Evolutionary conservation across 2,888 invertebrate genomes (phyloP), one percentile per base, ranked within the genome.

Genomic region (Netelia virgata): DNA sequence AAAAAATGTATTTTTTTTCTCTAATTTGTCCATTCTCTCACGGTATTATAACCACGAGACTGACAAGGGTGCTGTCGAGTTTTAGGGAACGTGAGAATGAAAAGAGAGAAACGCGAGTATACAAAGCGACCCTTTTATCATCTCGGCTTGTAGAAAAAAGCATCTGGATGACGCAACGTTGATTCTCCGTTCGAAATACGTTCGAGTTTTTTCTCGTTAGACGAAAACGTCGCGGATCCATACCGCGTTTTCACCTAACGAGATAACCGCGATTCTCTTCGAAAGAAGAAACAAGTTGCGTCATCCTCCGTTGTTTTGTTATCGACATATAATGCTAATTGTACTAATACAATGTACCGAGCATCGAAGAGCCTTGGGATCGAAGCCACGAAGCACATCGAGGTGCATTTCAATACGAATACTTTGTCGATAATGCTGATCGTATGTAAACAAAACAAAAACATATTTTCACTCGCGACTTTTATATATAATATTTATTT

Each of bases 291-390:
- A 28, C 28, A 28, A 28, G 28, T 28, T 28, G 28, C 28, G 28
- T 28, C 28, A 28, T 28, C 5, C 28, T 28, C 5, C 28, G 28
- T 28, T 28, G 28, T 28, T 28, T 28, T 28, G 28, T 28, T 28
- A 28, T 64, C 55, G 57, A 43, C 41, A n/a, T 59, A 68, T 28
- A 57, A 76, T 47, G 76, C 57, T 68, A 76, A 76, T 59, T 68
- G 59, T 6, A 66, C 57, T 47, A 57, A 76, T 68, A 20, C 23
- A 28, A 47, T 16, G 68, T 76, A 20, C 43, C 47, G 66, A 64
- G 66, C 23, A 43, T 43, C 43, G 68, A 68, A 43, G 57, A 28
- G 57, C 11, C 57, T 43, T 43, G 57, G 11, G 23, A 23, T 57
- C 16, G 16, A 57, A 43, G 18, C 28, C 20, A 43, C 18, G 61